Percentiles rank a stretch among this genome's conserved stretches.
Conservation (phyloP, 2,888 invertebrate genomes). For the Lycophotia porphyrea region DNA sequence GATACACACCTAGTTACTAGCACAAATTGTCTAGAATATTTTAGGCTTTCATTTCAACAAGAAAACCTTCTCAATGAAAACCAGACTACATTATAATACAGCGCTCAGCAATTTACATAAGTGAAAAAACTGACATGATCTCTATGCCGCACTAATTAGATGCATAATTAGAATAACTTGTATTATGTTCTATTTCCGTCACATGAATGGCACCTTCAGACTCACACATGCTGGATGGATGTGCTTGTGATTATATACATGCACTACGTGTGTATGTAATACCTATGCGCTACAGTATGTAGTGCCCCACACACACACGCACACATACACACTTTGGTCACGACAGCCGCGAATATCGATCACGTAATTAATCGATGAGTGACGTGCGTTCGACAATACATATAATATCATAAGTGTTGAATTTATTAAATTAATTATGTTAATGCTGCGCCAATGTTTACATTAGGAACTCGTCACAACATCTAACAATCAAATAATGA, state of each 20-base stretch:
- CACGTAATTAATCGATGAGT: constrained; percentile 47
- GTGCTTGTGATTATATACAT: neutral
- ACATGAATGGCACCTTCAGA: constrained; percentile 28
- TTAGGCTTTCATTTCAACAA: neutral
- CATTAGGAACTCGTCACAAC: constrained; percentile 37
- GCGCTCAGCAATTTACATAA: constrained; percentile 23
- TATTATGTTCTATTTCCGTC: constrained; percentile 46
- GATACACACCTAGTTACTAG: neutral
- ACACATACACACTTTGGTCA: constrained; percentile 1
- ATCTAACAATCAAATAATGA: constrained; percentile 49
- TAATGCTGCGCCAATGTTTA: constrained; percentile 50
- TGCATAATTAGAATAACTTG: constrained; percentile 21
- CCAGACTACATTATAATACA: neutral
- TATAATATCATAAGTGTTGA: constrained; percentile 57
- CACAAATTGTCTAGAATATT: neutral
- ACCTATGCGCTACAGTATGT: constrained; percentile 4
- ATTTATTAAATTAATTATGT: constrained; percentile 60
- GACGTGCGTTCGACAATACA: constrained; percentile 41
- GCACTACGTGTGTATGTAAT: constrained; percentile 3
- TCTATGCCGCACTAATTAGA: constrained; percentile 22
- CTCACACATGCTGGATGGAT: constrained; percentile 1
- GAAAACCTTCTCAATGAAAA: neutral
- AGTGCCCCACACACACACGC: constrained; percentile 1
- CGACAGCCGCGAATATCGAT: constrained; percentile 51
- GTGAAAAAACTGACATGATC: constrained; percentile 34